These are phyloP conservation scores for Venustaconcha ellipsiformis DNA, from an alignment of 1,140 invertebrate genomes.

Conservation along the genomic window DNA sequence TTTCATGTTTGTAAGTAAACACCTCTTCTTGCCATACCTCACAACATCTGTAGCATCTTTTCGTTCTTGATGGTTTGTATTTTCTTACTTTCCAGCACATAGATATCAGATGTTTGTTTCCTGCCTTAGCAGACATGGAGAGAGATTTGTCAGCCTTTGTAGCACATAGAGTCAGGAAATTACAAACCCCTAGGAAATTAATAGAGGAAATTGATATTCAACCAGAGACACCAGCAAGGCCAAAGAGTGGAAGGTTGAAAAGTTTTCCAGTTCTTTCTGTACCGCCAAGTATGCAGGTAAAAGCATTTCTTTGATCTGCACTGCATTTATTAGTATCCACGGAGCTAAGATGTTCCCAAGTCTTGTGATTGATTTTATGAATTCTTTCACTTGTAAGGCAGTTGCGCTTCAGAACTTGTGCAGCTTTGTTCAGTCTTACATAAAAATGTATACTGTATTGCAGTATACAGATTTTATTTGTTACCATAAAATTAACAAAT, in stretches of 20 bases:
- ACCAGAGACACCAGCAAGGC: conserved; percentile 74
- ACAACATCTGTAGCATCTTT: no score
- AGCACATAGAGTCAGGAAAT: conserved; percentile 82
- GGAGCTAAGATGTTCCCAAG: conserved; percentile 7
- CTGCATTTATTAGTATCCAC: background rate
- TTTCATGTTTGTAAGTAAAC: no score
- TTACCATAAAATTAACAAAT: no score
- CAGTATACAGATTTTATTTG: no score
- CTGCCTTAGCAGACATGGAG: conserved; percentile 81
- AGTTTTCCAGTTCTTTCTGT: conserved; percentile 38
- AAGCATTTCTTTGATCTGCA: background rate
- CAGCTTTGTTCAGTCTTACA: no score
- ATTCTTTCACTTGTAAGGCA: no score
- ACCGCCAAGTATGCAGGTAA: conserved; percentile 46
- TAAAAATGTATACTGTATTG: no score
- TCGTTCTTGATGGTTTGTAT: no score
- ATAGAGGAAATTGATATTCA: conserved; percentile 82
- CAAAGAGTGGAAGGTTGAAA: conserved; percentile 55
- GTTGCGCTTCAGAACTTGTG: no score
- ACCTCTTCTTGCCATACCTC: no score
- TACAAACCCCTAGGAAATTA: conserved; percentile 79
- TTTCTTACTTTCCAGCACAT: no score
- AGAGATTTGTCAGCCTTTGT: conserved; percentile 82
- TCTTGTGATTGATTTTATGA: no score
- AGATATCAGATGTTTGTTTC: conserved; percentile 72